Conservation (phyloP, 2,888 invertebrate species). For the Eilema depressum region DNA sequence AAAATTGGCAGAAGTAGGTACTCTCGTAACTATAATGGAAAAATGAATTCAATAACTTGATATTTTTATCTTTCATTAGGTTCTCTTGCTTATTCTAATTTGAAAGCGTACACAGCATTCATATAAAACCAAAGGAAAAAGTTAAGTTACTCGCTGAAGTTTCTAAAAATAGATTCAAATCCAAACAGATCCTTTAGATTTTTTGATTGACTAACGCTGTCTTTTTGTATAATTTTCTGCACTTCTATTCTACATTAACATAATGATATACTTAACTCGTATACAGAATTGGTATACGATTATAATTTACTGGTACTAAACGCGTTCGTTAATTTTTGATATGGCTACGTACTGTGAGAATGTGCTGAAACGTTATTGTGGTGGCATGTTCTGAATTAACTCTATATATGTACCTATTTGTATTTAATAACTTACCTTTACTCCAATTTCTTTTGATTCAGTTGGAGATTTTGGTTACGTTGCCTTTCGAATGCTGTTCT, state of each 20-base stretch:
- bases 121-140: too few species aligned
- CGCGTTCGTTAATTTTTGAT: conserved; percentile 60
- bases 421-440: conserved; percentile 49
- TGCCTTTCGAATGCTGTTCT: conserved; percentile 41
- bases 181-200: conserved; percentile 66
- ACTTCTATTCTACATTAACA: conserved; percentile 57
- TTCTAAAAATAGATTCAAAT: conserved; percentile 58
- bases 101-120: not conserved
- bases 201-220: conserved; percentile 62
- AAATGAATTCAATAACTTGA: not conserved
- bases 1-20: too few species aligned
- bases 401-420: conserved; percentile 49
- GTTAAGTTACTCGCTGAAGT: not conserved
- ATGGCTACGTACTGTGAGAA: conserved; percentile 74
- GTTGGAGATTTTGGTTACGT: conserved; percentile 46
- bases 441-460: conserved; percentile 41
- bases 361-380: conserved; percentile 73
- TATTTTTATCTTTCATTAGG: not conserved
- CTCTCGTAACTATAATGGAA: too few species aligned
- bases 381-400: conserved; percentile 69
- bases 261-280: conserved; percentile 51
- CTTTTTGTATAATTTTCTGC: conserved; percentile 62
- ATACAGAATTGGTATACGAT: conserved; percentile 58
- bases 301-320: conserved; percentile 64
- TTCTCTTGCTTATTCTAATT: not conserved